phyloP scores from a whole-genome alignment of 2,797 vertebrate genomes.

The Poecilia gillii region DNA sequence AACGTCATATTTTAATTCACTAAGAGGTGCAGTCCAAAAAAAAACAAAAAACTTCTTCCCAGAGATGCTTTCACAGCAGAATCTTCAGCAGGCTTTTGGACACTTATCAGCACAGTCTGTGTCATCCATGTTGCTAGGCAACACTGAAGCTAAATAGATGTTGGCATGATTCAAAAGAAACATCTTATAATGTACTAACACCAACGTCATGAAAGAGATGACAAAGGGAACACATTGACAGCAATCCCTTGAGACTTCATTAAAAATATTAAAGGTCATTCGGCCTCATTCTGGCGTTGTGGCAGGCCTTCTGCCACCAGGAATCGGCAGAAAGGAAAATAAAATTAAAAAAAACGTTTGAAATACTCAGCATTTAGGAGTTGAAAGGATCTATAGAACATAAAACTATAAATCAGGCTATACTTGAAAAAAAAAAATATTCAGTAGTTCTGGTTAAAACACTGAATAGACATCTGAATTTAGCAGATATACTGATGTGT shows the following conservation, averaged over 20 bases:
- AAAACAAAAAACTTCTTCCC: constrained; percentile 2
- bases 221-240: background rate
- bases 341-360: background rate
- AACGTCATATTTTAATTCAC: background rate
- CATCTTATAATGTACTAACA: constrained; percentile 2
- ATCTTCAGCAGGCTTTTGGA: constrained; percentile 15
- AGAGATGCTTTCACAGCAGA: constrained; percentile 18
- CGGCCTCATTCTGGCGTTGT: background rate
- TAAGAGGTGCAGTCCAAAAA: background rate
- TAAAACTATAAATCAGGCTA: background rate
- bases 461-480: too few relatives aligned
- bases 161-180: background rate
- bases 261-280: background rate
- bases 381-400: background rate
- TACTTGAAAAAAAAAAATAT: background rate
- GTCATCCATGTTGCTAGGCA: constrained; percentile 28
- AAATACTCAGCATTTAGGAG: background rate
- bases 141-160: constrained; percentile 24
- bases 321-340: background rate
- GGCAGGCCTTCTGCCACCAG: background rate
- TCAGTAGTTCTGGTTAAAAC: background rate
- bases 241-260: background rate
- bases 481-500: background rate
- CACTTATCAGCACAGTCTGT: constrained; percentile 12
- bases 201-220: background rate